These are phyloP conservation scores for Theocolax elegans DNA, from an alignment of 1,140 invertebrate species.

Conservation along the genomic window DNA sequence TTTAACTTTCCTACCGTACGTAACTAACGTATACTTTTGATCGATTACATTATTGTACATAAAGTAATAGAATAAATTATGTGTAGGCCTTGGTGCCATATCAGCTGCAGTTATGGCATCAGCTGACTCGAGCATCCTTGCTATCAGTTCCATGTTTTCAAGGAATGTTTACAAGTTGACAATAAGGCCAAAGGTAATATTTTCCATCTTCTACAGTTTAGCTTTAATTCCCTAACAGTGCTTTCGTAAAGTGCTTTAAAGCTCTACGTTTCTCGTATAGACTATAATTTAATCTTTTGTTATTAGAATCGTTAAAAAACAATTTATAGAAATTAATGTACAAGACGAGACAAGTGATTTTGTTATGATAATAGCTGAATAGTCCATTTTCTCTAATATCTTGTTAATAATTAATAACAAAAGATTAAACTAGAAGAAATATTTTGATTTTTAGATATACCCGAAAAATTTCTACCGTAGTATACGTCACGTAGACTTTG, in stretches of 20 bases:
- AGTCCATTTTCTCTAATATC: no score
- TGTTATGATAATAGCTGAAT: no score
- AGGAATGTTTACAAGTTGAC: slow-evolving; percentile 82
- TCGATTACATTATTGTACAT: no score
- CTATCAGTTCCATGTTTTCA: slow-evolving; percentile 84
- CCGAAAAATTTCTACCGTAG: background rate
- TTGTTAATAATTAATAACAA: no score
- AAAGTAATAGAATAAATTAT: no score
- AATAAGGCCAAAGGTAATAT: slow-evolving; percentile 75
- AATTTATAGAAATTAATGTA: no score
- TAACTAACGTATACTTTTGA: no score
- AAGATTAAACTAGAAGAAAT: background rate
- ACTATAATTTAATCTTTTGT: background rate
- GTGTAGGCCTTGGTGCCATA: slow-evolving; percentile 83
- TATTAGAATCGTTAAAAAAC: background rate
- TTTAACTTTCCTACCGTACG: no score
- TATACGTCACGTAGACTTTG: background rate
- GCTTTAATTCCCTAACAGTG: background rate
- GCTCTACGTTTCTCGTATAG: background rate
- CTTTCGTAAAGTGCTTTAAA: background rate
- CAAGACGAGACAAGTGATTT: no score
- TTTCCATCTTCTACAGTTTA: background rate
- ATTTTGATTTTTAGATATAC: background rate
- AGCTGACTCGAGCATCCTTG: slow-evolving; percentile 81
- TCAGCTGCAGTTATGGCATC: slow-evolving; percentile 87